Conservation (phyloP, 1,140 invertebrate genomes). For the Pomacea maculata region DNA sequence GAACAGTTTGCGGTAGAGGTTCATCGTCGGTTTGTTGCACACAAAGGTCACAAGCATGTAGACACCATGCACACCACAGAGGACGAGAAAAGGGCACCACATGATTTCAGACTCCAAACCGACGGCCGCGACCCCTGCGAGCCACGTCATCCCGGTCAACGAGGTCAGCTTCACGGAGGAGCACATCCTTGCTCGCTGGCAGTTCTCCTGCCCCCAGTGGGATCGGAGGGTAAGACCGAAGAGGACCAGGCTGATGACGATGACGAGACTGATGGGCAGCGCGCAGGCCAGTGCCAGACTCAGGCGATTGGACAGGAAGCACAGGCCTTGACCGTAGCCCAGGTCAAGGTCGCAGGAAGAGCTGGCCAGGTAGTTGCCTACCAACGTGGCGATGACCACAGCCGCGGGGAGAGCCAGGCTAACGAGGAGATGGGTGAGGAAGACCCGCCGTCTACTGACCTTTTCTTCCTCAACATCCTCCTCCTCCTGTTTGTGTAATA, state of each 20-base stretch:
- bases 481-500: too few relatives aligned
- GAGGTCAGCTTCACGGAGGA: constrained; percentile 68
- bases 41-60: constrained; percentile 43
- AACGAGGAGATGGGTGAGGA: neutral
- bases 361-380: neutral
- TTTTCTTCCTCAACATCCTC: neutral
- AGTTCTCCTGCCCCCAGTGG: too few relatives aligned
- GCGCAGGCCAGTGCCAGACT: constrained; percentile 8
- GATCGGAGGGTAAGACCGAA: constrained; percentile 1
- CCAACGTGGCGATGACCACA: neutral
- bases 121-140: constrained; percentile 65
- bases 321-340: constrained; percentile 15
- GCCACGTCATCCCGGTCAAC: constrained; percentile 69
- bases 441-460: neutral
- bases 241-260: constrained; percentile 10
- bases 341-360: neutral
- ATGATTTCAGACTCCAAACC: constrained; percentile 38
- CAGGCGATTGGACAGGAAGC: constrained; percentile 22
- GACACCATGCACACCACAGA: constrained; percentile 65
- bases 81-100: constrained; percentile 62
- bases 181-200: neutral
- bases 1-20: neutral
- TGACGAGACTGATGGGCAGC: constrained; percentile 14
- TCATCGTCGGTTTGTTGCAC: constrained; percentile 19
- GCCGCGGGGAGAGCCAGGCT: neutral